phyloP scores from a whole-genome alignment of 1,140 invertebrate species.

The Pseudoatta argentina region DNA sequence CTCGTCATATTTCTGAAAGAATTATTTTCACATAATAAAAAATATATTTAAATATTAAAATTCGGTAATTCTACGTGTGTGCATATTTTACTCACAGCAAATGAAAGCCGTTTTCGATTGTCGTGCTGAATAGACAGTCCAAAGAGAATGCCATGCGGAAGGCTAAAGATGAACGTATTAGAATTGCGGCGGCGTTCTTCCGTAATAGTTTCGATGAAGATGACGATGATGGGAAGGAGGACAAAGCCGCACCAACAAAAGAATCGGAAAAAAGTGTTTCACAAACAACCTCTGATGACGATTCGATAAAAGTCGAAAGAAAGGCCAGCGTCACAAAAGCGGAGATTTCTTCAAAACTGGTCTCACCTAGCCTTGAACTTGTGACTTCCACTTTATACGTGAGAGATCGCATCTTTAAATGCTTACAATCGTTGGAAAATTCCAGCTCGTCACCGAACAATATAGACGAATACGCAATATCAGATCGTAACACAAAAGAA shows the following conservation, averaged over 20 bases:
- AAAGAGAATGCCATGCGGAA: constrained; percentile 82
- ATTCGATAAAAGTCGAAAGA: not conserved
- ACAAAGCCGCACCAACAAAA: constrained; percentile 33
- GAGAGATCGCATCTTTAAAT: not conserved
- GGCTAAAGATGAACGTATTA: constrained; percentile 66
- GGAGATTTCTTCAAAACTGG: not conserved
- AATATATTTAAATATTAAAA: not conserved
- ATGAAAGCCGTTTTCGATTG: constrained; percentile 9
- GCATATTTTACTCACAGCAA: not conserved
- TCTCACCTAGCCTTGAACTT: not conserved
- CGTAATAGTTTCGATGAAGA: constrained; percentile 80
- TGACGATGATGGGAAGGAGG: constrained; percentile 68
- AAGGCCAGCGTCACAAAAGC: not conserved
- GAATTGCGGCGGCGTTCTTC: constrained; percentile 75
- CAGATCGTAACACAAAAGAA: not conserved
- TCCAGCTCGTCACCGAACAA: not conserved
- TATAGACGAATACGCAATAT: not conserved
- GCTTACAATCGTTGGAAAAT: not conserved
- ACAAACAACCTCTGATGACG: not conserved
- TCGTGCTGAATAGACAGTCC: constrained; percentile 54
- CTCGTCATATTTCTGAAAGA: not conserved
- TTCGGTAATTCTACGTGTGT: not conserved
- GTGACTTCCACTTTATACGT: not conserved
- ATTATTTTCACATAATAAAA: not conserved
- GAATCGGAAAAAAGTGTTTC: constrained; percentile 9